Evolutionary conservation across 2,113 vertebrate species (phyloP), one percentile per base, ranked within the genome.

Genomic region (Neotoma lepida): DNA sequence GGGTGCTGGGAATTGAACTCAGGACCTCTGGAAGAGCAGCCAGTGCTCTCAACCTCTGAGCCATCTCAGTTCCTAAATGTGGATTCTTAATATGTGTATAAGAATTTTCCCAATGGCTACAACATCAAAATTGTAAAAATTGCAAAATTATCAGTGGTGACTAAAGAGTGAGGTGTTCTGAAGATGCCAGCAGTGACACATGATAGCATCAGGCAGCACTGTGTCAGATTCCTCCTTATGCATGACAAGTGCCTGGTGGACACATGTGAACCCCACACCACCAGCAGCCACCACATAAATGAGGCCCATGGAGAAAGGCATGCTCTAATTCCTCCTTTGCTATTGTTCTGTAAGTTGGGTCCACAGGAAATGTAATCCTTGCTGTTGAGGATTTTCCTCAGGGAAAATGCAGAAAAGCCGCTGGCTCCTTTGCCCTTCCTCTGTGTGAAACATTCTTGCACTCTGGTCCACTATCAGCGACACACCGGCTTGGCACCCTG

Each of bases 211-310:
- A 82, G 54, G 24, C 46, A 33, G n/a, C n/a, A 9, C 22, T 20
- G 30, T 10, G 28, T 33, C 54, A 39, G 44, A 9, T 1, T 9
- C 63, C 81, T n/a, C n/a, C 81, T 86, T 0, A 5, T 0, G 17
- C 0, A 0, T 5, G n/a, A 30, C n/a, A 0, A 0, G 0, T 0
- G 46, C 39, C 6, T 30, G 2, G 14, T 3, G 33, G 56, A 28
- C 4, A 4, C 12, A 2, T 14, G 2, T 6, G 44, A 61, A 30
- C 17, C 61, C 39, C 24, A 4, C 0, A 33, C 49, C 33, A 1
- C 4, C 41, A 15, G 1, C 10, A 18, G 49, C 39, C 51, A 74
- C 30, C 15, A 20, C 33, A 4, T 6, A n/a, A 14, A 35, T 17
- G 51, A 30, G 51, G 54, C 24, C 41, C 35, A 7, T 46, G 39